Base-by-base conservation (phyloP, 2,888 invertebrate genomes). In the Sinohyriopsis cumingii region DNA sequence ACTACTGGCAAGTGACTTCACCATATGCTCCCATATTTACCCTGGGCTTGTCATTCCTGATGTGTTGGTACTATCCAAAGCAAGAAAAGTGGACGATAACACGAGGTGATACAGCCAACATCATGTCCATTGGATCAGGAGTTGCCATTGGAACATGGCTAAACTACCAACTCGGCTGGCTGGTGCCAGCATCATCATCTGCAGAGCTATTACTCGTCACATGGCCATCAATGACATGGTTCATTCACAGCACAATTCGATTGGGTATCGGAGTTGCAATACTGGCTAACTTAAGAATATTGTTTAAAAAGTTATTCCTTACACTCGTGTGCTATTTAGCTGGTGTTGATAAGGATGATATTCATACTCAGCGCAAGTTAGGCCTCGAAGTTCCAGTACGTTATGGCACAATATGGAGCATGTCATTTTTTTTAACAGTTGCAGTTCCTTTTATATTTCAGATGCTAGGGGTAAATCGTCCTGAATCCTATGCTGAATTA, bases 61-160 rank as follows among this genome's bases (percentile, higher is more conserved):
- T 94, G 83, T 93, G 96, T 75, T 92, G 94, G 59, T 94, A 93
- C 87, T 95, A 96, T 90, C 97, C 97, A 0, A 93, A 93, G 77
- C 93, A 95, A 65, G 94, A 95, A 80, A 94, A 93, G 84, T 96
- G 96, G 96, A 96, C 96, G 67, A 96, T 96, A 12, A 96, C 96
- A 3, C 86, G 97, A 86, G 96, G 96, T 33, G 97, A 97, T 90
- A 97, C 97, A 0, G 93, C 95, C 2, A 94, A 95, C 92, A 94
- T 96, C 79, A 92, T 96, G 78, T 95, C 79, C 12, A 84, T 86
- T 28, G 84, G 79, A 28, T 80, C 83, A 2, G 96, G 96, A 65
- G 92, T 96, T 74, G 92, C 94, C 63, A 89, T 93, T 4, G 96
- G 96, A 25, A 93, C 95, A 7, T 96, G 96, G 96, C 91, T 94